Evolutionary conservation across 2,797 vertebrate species (phyloP).

Genomic region (Hippoglossus hippoglossus): DNA sequence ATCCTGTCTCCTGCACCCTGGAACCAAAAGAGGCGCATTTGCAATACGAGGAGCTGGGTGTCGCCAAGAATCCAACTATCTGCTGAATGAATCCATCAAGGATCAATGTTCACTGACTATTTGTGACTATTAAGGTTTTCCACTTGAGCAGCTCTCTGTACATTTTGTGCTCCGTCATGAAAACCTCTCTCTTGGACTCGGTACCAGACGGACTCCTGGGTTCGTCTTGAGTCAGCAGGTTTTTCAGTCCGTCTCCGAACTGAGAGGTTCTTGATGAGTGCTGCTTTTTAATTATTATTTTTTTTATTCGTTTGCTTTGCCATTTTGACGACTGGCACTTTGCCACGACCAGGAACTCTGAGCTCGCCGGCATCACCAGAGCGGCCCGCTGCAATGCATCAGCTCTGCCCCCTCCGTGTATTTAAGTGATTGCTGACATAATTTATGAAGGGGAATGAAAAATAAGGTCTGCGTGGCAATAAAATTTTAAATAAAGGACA

Average conservation of each 20-base stretch:
- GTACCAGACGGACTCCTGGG: conserved; percentile 24
- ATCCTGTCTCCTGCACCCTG: no score
- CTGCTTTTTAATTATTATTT: not conserved
- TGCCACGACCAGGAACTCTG: conserved; percentile 52
- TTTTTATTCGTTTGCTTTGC: conserved; percentile 44
- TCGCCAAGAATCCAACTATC: not conserved
- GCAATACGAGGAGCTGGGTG: not conserved
- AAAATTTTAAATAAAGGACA: conserved; percentile 43
- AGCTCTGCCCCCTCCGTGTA: conserved; percentile 49
- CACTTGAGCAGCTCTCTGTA: not conserved
- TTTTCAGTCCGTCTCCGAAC: conserved; percentile 43
- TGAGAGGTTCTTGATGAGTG: conserved; percentile 63
- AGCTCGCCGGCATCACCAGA: conserved; percentile 3
- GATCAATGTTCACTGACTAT: not conserved
- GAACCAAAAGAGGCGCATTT: no score
- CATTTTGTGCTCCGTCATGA: conserved; percentile 55
- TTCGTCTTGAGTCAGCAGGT: conserved; percentile 66
- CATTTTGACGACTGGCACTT: conserved; percentile 48
- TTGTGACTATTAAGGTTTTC: not conserved
- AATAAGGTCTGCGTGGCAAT: conserved; percentile 73
- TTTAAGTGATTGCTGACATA: conserved; percentile 78
- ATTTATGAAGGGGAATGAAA: conserved; percentile 79
- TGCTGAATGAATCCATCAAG: not conserved
- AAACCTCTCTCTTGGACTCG: conserved; percentile 28
- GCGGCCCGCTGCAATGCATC: conserved; percentile 60